Conservation (phyloP, 2,797 vertebrate species). For the Pterois miles region DNA sequence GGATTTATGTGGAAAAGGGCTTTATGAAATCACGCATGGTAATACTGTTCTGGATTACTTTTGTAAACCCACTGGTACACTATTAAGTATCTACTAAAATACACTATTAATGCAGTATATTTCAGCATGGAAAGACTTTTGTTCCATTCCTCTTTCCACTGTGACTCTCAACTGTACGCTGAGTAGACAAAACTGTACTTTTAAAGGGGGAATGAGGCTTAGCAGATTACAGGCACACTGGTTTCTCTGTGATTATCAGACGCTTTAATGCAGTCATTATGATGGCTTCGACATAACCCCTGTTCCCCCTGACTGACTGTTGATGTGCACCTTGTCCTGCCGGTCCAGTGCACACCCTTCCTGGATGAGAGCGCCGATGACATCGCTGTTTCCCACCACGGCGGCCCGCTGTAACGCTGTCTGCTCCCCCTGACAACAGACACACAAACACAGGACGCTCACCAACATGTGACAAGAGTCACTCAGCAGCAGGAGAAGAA, state of each 20-base stretch:
- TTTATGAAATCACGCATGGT: not conserved
- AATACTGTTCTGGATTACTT: not conserved
- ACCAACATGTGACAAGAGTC: not conserved
- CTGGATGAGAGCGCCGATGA: slow-evolving; percentile 90
- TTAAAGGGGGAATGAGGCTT: not conserved
- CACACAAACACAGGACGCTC: slow-evolving; percentile 13
- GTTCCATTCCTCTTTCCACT: not conserved
- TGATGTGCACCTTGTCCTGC: slow-evolving; percentile 90
- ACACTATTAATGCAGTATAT: not conserved
- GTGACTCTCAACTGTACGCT: not conserved
- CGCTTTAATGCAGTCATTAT: slow-evolving; percentile 17
- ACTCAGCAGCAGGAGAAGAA: not conserved
- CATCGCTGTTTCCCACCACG: slow-evolving; percentile 90
- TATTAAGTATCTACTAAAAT: not conserved
- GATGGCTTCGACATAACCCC: slow-evolving; percentile 8
- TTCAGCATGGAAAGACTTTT: not conserved
- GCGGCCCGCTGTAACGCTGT: slow-evolving; percentile 94
- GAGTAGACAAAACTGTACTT: not conserved
- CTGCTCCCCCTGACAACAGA: slow-evolving; percentile 88
- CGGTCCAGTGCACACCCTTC: slow-evolving; percentile 95
- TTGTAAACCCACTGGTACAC: not conserved
- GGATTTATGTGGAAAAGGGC: not conserved
- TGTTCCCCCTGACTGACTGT: not conserved
- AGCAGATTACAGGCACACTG: slow-evolving; percentile 34
- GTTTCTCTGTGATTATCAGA: slow-evolving; percentile 29